Evolutionary conservation across 2,888 invertebrate genomes (phyloP).

Genomic region (Melolontha melolontha): DNA sequence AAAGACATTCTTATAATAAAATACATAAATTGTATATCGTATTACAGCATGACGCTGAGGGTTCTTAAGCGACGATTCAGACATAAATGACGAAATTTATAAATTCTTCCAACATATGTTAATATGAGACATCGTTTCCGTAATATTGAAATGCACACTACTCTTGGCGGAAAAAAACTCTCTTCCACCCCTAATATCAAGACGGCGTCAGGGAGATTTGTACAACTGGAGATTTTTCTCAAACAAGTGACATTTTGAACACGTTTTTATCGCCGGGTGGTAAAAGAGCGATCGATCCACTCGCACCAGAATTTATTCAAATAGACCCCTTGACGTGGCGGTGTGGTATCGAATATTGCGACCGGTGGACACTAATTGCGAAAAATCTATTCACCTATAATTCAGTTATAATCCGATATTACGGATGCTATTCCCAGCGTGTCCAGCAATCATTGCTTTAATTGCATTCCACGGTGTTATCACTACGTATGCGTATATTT

Average conservation of each 20-base stretch:
- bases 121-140: slow-evolving; percentile 54
- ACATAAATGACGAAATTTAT: slow-evolving; percentile 56
- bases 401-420: slow-evolving; percentile 44
- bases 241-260: slow-evolving; percentile 49
- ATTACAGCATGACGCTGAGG: too few relatives aligned
- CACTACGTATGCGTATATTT: slow-evolving; percentile 7
- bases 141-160: slow-evolving; percentile 49
- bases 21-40: too few relatives aligned
- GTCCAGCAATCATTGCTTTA: slow-evolving; percentile 44
- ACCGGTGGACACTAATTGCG: slow-evolving; percentile 43
- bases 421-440: slow-evolving; percentile 41
- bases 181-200: too few relatives aligned
- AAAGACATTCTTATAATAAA: too few relatives aligned
- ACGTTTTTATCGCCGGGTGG: slow-evolving; percentile 46
- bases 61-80: slow-evolving; percentile 51
- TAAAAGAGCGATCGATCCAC: slow-evolving; percentile 23
- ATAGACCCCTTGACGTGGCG: slow-evolving; percentile 5
- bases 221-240: slow-evolving; percentile 49
- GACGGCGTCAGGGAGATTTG: slow-evolving; percentile 45
- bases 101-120: slow-evolving; percentile 55
- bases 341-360: slow-evolving; percentile 32
- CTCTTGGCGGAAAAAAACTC: too few relatives aligned
- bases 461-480: slow-evolving; percentile 38
- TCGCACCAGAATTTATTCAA: slow-evolving; percentile 22
- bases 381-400: slow-evolving; percentile 44